These are phyloP conservation scores for Sakesphorus luctuosus DNA, from an alignment of 2,113 vertebrate species.

Conservation along the genomic window DNA sequence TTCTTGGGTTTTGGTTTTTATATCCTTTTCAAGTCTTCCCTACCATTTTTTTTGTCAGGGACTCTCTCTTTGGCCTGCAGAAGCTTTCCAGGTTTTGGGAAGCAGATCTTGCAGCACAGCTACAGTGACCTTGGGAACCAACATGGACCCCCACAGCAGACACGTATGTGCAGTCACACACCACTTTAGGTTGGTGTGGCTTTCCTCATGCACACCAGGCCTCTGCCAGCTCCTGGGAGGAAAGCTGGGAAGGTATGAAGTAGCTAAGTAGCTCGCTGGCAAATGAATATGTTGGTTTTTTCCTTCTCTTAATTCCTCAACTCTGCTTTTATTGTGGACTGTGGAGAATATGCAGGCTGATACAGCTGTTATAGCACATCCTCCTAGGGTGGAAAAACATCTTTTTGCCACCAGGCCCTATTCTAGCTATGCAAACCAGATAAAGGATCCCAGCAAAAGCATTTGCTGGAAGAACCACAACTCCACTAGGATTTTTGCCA, in stretches of 20 bases:
- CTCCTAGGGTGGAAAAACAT: conserved; percentile 26
- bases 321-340: conserved; percentile 10
- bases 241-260: conserved; percentile 17
- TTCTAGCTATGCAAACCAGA: conserved; percentile 39
- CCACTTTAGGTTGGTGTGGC: background rate
- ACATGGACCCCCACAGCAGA: background rate
- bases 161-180: background rate
- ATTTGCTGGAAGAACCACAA: conserved; percentile 12
- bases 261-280: background rate
- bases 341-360: background rate
- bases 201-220: background rate
- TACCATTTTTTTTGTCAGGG: background rate
- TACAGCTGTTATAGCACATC: conserved; percentile 9
- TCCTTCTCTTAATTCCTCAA: conserved; percentile 23
- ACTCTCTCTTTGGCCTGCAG: background rate
- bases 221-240: background rate
- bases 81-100: background rate
- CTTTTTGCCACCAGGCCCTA: conserved; percentile 11
- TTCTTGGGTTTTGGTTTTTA: background rate
- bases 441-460: conserved; percentile 39
- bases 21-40: background rate
- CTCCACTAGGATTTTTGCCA: conserved; percentile 42
- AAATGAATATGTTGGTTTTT: background rate
- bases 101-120: background rate
- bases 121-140: background rate